Conservation (phyloP, 2,113 vertebrate species). For the Thalassarche chlororhynchos region DNA sequence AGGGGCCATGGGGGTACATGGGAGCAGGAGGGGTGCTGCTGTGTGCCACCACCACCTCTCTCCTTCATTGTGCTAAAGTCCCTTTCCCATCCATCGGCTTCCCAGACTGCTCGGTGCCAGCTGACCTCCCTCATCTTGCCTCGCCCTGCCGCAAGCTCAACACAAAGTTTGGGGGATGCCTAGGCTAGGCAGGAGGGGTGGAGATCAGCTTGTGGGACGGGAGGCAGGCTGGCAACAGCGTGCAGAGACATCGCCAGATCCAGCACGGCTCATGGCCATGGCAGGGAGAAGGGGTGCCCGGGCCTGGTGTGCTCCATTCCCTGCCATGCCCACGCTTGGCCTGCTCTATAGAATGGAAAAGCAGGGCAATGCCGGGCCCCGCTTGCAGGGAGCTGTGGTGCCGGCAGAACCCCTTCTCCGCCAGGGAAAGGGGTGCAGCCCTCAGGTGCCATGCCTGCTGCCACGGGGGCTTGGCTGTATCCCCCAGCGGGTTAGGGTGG, state of each 20-base stretch:
- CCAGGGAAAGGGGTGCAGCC: neutral
- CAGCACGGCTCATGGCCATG: neutral
- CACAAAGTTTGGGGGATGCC: neutral
- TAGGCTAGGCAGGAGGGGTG: neutral
- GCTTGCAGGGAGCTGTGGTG: neutral
- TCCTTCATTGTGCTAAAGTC: neutral
- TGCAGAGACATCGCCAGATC: fast-evolving
- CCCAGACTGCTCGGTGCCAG: neutral
- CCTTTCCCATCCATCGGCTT: neutral
- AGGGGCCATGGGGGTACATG: fast-evolving
- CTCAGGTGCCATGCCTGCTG: neutral
- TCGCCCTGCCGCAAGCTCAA: fast-evolving
- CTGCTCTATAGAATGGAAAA: neutral
- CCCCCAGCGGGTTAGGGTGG: neutral
- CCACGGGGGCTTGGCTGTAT: fast-evolving
- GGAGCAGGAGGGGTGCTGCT: neutral
- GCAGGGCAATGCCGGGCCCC: fast-evolving
- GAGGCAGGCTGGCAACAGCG: neutral
- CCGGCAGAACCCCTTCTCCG: neutral
- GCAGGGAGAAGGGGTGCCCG: neutral
- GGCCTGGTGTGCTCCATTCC: neutral
- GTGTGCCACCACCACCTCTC: neutral
- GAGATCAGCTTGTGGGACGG: neutral
- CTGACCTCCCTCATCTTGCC: neutral
- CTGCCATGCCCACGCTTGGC: fast-evolving